These are phyloP conservation scores for Eueremaeus valkanovi DNA, from an alignment of 2,888 invertebrate genomes.

Conservation along the genomic window DNA sequence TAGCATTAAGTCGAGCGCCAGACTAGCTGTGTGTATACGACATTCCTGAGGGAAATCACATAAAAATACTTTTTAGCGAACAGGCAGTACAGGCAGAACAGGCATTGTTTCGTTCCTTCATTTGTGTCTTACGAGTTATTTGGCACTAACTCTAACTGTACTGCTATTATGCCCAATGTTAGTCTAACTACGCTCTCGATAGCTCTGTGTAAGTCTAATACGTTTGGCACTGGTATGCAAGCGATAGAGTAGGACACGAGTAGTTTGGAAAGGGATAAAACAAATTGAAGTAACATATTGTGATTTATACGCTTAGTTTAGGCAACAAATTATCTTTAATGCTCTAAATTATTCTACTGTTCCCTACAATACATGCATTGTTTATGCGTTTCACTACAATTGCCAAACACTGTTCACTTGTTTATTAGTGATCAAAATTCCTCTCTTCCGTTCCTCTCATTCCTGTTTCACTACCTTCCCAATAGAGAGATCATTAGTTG, in stretches of 20 bases:
- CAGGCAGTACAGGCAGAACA: neutral
- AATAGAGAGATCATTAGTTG: neutral
- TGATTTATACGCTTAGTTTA: slow-evolving; percentile 28
- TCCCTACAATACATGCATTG: slow-evolving; percentile 16
- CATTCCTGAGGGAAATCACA: slow-evolving; percentile 33
- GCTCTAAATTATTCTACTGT: slow-evolving; percentile 7
- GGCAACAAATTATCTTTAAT: slow-evolving; percentile 29
- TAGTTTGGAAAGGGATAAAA: neutral
- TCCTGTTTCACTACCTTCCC: neutral
- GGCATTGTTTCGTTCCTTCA: slow-evolving; percentile 22
- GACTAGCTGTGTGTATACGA: neutral
- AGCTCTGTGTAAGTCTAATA: too few species aligned
- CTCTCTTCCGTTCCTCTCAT: neutral
- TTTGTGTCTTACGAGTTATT: slow-evolving; percentile 32
- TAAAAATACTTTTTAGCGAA: slow-evolving; percentile 36
- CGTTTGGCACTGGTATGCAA: neutral
- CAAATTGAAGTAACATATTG: neutral
- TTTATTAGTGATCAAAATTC: neutral
- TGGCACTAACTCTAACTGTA: too few species aligned
- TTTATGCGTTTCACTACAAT: slow-evolving; percentile 8
- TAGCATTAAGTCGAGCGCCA: slow-evolving; percentile 14
- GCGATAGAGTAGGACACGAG: neutral
- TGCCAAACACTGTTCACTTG: neutral
- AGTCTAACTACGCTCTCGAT: neutral
- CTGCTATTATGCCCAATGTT: neutral